Evolutionary conservation across 2,888 invertebrate species (phyloP), one percentile per base, ranked within the genome.

Genomic region (Pseudanteris insignis): DNA sequence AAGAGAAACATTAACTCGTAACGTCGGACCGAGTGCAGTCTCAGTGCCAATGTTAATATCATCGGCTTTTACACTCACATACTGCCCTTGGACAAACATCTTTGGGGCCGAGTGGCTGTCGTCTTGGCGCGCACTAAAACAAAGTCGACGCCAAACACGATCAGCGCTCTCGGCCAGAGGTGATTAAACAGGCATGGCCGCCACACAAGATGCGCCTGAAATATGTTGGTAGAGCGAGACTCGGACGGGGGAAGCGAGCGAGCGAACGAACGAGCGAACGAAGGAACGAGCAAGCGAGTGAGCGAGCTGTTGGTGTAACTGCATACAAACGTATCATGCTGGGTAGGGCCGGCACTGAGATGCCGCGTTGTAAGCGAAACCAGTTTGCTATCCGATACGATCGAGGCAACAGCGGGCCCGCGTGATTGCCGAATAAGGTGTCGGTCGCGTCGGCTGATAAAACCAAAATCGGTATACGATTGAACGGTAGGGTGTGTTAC

Each of bases 381-480:
- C 78, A 79, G 79, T 79, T 79, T 79, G 79, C 79, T 76, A 79
- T 79, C 73, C 79, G 79, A 79, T 79, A 75, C 79, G 78, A 79
- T 76, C 79, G 79, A 78, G 75, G 79, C 76, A 79, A 76, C 76
- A 79, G 73, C 71, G 61, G 37, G 32, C 64, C 70, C 68, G 65
- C 69, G 72, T 69, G 68, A 70, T 71, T 44, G 11, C 36, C 51
- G 37, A 54, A 61, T 40, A 34, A 63, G 50, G 46, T 53, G 57
- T 60, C 53, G 43, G 34, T 50, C 34, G 18, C 37, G 40, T 46
- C 48, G 48, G 12, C 13, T 44, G 44, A 62, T 55, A 58, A 57
- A 60, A 53, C 51, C 43, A 6, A 55, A 57, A 55, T 24, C 38
- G 29, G 24, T 29, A 30, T 40, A 26, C 32, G 33, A 8, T 8